Base-by-base conservation (phyloP, 1,140 invertebrate species). In the Octopus sinensis region DNA sequence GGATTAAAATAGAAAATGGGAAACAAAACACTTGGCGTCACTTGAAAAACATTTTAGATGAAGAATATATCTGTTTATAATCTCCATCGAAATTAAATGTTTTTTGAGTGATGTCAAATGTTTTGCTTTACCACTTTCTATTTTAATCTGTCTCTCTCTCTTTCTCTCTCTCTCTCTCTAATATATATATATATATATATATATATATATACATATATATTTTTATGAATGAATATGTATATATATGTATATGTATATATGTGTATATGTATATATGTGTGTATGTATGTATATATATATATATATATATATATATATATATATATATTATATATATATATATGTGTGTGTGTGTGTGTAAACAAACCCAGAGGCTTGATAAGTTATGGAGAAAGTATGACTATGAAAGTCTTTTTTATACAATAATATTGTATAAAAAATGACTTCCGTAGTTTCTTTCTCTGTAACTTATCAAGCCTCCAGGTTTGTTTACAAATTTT, bases 61-160 rank as follows among this genome's bases (percentile, higher is more conserved):
- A 43, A 43, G 30, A 43, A 43, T 43, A 43, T 43, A 43, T 43
- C 30, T 43, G 30, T 43, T 43, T 43, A 95, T 96, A 78, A 96
- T 96, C 4, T 95, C 96, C 86, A 96, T 96, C 81, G 89, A 96
- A 17, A 96, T 96, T 90, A 96, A 97, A 89, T 92, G 97, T 51
- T 90, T 98, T 84, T 96, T 97, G 91, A 97, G 79, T 82, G 17
- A 79, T 62, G 9, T 79, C 53, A 62, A 17, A 68, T 7, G 17
- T 62, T 13, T 77, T 54, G 76, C 51, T 43, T 43, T 43, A 76
- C 23, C 6, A 10, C n/a, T 54, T 80, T 78, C 82, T 17, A 78
- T 82, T 78, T 76, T 6, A 9, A 77, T 17, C 52, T 56, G 51
- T 82, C 75, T 81, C 17, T 13, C 73, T 53, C 81, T 87, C 51